These are phyloP conservation scores for Channa striata DNA, from an alignment of 2,797 vertebrate genomes.

Conservation along the genomic window DNA sequence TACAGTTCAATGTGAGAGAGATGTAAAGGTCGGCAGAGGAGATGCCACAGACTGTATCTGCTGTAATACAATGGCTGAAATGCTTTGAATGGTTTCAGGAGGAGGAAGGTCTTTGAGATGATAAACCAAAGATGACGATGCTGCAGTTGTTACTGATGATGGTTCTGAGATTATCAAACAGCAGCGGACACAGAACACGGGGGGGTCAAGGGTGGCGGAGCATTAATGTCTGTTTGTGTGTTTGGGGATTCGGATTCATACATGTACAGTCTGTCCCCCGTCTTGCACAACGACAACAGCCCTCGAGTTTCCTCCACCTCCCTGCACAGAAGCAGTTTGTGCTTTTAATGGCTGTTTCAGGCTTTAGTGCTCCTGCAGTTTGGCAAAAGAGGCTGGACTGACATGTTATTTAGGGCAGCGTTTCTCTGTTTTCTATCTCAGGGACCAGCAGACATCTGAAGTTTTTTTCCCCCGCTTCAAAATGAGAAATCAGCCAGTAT, in stretches of 20 bases:
- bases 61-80: not conserved
- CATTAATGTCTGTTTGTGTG: constrained; percentile 24
- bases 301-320: constrained; percentile 43
- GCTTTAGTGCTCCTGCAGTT: constrained; percentile 58
- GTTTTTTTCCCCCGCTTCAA: not conserved
- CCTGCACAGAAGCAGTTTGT: constrained; percentile 35
- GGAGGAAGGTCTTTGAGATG: constrained; percentile 25
- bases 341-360: constrained; percentile 65
- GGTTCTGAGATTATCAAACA: constrained; percentile 59
- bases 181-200: constrained; percentile 39
- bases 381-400: constrained; percentile 49
- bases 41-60: constrained; percentile 12
- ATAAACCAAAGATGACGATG: no score
- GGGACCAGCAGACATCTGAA: constrained; percentile 58
- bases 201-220: constrained; percentile 53
- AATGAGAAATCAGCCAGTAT: constrained; percentile 31
- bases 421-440: constrained; percentile 63
- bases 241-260: constrained; percentile 33
- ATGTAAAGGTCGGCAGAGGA: constrained; percentile 10
- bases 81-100: constrained; percentile 31
- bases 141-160: not conserved
- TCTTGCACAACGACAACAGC: constrained; percentile 33
- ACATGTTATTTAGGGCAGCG: constrained; percentile 66
- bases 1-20: constrained; percentile 13
- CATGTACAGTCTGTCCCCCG: constrained; percentile 44